Evolutionary conservation across 1,140 invertebrate genomes (phyloP), one percentile per base, ranked within the genome.

Genomic region (Rhysida immarginata): DNA sequence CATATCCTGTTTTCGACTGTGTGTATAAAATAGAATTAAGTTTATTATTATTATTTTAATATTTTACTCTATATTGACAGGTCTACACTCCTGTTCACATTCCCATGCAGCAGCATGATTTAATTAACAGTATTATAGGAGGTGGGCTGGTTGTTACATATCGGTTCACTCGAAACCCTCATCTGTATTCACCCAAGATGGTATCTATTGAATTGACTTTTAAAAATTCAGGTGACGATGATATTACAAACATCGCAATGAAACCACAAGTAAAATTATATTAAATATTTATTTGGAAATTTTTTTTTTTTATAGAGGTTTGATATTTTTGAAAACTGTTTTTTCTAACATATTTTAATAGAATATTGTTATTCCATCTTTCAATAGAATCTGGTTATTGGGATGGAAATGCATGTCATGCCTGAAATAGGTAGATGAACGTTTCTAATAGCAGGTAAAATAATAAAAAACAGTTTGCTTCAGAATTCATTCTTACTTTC

Each of bases 121-220:
- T 94, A 35, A 62, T 96, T 16, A 86, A 87, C 65, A 82, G 82
- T 70, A 81, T 92, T 45, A 77, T 71, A 61, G 82, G 75, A n/a
- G 69, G 82, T 18, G 92, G 92, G 1, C 69, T 96, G 26, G 76
- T 78, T 61, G 74, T 87, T 24, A 71, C 75, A 21, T 84, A 81
- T 63, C 77, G 84, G 57, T 94, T 86, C 72, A 83, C 82, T 0
- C 77, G 90, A 60, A 78, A 81, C 8, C 85, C 85, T 25, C 90
- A 95, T 69, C 75, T 95, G 52, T 88, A 83, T 70, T 93, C 87
- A 23, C 75, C 82, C 24, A 76, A 75, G 58, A 91, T 96, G 85
- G 80, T 81, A 53, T 85, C 83, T 43, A 73, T 96, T 8, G 87
- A 95, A 70, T 70, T 96, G 51, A 77, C 74, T 20, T 84, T 96